Evolutionary conservation across 2,888 invertebrate species (phyloP).

Genomic region (Strigamia crassipes): DNA sequence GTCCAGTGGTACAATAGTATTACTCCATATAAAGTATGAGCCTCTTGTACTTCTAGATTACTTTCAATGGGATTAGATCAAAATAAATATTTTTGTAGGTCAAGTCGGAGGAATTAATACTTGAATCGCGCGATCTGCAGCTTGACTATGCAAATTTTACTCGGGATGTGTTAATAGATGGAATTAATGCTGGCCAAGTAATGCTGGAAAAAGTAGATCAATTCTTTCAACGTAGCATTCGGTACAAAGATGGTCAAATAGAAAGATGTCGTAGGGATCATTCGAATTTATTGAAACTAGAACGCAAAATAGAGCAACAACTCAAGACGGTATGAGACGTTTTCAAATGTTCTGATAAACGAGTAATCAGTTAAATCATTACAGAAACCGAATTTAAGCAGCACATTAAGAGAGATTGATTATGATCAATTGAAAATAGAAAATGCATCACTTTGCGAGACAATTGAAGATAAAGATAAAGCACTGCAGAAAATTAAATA

Average conservation of each 20-base stretch:
- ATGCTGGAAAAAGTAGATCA: neutral
- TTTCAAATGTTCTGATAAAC: neutral
- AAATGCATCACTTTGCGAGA: constrained; percentile 30
- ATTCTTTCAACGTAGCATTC: neutral
- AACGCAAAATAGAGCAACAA: neutral
- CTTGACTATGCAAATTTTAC: neutral
- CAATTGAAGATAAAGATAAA: neutral
- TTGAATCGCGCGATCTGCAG: neutral
- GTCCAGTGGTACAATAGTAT: neutral
- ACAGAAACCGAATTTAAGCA: constrained; percentile 1
- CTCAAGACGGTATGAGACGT: neutral
- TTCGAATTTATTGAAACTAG: neutral
- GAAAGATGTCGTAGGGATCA: neutral
- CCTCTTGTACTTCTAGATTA: neutral
- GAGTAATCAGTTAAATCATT: neutral
- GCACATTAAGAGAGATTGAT: constrained; percentile 19
- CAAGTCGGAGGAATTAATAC: neutral
- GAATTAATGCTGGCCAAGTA: neutral
- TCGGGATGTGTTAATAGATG: neutral
- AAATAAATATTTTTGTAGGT: neutral
- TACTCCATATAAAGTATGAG: neutral
- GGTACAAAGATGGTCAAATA: neutral
- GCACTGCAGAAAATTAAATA: neutral
- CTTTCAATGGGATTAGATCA: neutral
- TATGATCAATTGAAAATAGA: constrained; percentile 45